Percentiles rank a stretch among this genome's conserved stretches.
Conservation (phyloP, 35 echinoderm and acorn worm genomes). For the Holothuria glaberrima region DNA sequence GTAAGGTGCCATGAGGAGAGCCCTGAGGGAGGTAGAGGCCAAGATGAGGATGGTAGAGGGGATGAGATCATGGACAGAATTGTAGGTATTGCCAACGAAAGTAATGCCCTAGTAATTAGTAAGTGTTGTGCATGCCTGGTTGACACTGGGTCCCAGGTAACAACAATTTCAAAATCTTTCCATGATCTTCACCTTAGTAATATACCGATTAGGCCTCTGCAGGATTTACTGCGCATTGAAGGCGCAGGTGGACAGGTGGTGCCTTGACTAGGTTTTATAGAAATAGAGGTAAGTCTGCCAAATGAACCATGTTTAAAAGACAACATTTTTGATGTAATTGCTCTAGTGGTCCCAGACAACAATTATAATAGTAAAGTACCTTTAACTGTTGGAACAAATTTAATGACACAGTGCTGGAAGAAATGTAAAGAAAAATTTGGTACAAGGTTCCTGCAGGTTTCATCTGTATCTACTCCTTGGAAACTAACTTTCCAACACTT, state of each 20-base stretch:
- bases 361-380: constrained; percentile 50
- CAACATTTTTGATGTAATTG: background rate
- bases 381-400: constrained; percentile 11
- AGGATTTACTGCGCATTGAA: constrained; percentile 21
- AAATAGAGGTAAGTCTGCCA: background rate
- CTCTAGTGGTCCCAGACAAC: constrained; percentile 2
- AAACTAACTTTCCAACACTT: constrained; percentile 11
- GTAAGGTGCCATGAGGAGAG: background rate
- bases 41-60: background rate
- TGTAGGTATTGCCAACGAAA: constrained; percentile 58
- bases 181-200: constrained; percentile 31
- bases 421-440: background rate
- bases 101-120: constrained; percentile 31
- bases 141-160: constrained; percentile 73
- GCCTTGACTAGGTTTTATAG: constrained; percentile 41
- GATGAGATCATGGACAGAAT: constrained; percentile 26
- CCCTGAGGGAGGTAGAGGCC: background rate
- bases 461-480: background rate
- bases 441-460: background rate
- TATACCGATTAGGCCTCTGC: background rate
- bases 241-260: constrained; percentile 26
- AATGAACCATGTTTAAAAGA: background rate
- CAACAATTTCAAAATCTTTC: constrained; percentile 53
- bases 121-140: constrained; percentile 56
- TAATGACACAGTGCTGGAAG: constrained; percentile 20